Evolutionary conservation across 2,797 vertebrate genomes (phyloP).

Genomic region (Catostomus latipinnis): DNA sequence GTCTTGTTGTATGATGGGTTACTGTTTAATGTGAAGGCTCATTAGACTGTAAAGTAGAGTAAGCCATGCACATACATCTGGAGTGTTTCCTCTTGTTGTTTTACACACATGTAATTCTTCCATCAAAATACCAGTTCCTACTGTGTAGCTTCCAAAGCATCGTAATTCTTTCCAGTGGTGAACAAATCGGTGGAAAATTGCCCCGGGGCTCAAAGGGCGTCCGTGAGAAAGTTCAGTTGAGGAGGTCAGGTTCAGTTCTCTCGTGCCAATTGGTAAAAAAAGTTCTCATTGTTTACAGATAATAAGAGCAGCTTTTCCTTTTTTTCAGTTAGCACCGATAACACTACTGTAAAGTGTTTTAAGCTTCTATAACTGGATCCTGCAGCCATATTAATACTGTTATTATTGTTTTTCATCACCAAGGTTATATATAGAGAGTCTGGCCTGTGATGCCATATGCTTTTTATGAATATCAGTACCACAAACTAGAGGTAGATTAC

Average conservation of each 20-base stretch:
- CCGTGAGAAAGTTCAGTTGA: not conserved
- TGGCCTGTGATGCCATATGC: no score
- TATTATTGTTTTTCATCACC: no score
- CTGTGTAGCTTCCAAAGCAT: not conserved
- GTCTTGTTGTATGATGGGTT: not conserved
- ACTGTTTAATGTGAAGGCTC: constrained; percentile 4
- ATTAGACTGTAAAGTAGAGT: not conserved
- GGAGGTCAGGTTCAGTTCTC: not conserved
- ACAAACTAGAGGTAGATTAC: not conserved
- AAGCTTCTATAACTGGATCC: no score
- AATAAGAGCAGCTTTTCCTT: no score
- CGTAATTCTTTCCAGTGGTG: constrained; percentile 29
- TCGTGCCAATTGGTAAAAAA: not conserved
- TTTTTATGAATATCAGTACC: no score
- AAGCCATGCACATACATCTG: constrained; percentile 1
- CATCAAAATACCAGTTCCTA: constrained; percentile 4
- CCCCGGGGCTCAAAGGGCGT: constrained; percentile 4
- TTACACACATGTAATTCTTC: not conserved
- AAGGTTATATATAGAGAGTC: no score
- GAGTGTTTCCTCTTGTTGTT: constrained; percentile 7
- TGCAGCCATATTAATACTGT: no score
- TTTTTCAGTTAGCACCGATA: no score
- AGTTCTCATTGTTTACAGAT: not conserved
- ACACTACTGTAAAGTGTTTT: no score
- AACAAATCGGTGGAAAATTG: constrained; percentile 28